phyloP scores from a whole-genome alignment of 2,888 invertebrate genomes.

The Morpho deidamia region DNA sequence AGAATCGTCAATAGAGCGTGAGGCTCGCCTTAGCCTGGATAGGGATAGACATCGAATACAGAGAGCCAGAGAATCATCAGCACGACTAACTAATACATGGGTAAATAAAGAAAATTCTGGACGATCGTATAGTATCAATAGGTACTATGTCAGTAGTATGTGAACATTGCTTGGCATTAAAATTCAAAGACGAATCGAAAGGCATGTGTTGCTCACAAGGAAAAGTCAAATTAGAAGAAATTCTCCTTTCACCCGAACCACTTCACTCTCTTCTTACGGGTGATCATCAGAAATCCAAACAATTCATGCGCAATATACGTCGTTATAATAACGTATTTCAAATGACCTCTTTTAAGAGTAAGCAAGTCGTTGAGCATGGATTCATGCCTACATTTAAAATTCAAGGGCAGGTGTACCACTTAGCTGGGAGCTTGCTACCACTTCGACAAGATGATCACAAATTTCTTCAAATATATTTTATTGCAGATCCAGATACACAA shows the following conservation, averaged over 20 bases:
- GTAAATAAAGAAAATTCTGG: slow-evolving; percentile 25
- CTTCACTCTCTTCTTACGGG: slow-evolving; percentile 26
- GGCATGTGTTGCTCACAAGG: slow-evolving; percentile 24
- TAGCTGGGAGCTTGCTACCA: background rate
- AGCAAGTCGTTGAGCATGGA: slow-evolving; percentile 23
- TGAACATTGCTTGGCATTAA: slow-evolving; percentile 25
- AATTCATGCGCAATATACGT: slow-evolving; percentile 25
- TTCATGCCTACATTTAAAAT: slow-evolving; percentile 30
- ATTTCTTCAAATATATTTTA: slow-evolving; percentile 28
- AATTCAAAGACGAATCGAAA: slow-evolving; percentile 24
- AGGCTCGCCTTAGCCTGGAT: slow-evolving; percentile 9
- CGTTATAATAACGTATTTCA: slow-evolving; percentile 30
- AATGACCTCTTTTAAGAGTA: slow-evolving; percentile 28
- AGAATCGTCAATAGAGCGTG: slow-evolving; percentile 22
- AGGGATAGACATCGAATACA: slow-evolving; percentile 22
- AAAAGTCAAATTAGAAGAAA: slow-evolving; percentile 26
- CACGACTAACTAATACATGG: slow-evolving; percentile 21
- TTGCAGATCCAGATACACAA: slow-evolving; percentile 25
- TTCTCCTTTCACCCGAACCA: slow-evolving; percentile 25
- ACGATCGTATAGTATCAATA: slow-evolving; percentile 28
- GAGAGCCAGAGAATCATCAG: slow-evolving; percentile 23
- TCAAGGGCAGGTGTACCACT: slow-evolving; percentile 26
- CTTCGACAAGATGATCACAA: background rate
- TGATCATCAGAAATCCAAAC: slow-evolving; percentile 25
- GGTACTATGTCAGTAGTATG: slow-evolving; percentile 29